Conservation (phyloP, 2,113 vertebrate genomes). For the Amphiprion ocellaris region DNA sequence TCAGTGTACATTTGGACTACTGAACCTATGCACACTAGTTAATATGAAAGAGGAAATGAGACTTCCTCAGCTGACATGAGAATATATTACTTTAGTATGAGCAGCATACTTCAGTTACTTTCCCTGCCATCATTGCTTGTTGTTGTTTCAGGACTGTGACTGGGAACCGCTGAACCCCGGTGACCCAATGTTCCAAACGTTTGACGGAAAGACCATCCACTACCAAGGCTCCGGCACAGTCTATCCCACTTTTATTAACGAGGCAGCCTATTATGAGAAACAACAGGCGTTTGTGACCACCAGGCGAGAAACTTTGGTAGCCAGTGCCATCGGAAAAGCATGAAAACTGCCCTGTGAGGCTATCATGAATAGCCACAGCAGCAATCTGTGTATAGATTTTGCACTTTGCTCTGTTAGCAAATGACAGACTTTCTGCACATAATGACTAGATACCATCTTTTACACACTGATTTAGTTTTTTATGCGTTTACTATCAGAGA, state of each 20-base stretch:
- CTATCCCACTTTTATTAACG: conserved; percentile 96
- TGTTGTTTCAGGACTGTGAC: conserved; percentile 91
- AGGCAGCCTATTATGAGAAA: conserved; percentile 98
- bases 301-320: conserved; percentile 85
- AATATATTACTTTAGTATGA: conserved; percentile 21
- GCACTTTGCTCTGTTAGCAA: conserved; percentile 61
- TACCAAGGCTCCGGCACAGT: conserved; percentile 87
- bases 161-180: conserved; percentile 94
- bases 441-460: conserved; percentile 56
- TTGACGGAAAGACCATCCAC: conserved; percentile 88
- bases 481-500: conserved; percentile 55
- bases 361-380: conserved; percentile 14
- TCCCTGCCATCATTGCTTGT: conserved; percentile 27
- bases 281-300: conserved; percentile 95
- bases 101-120: conserved; percentile 14
- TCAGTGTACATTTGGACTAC: neutral
- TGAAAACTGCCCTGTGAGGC: conserved; percentile 45
- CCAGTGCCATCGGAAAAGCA: conserved; percentile 82
- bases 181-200: conserved; percentile 94
- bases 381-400: conserved; percentile 63
- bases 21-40: neutral
- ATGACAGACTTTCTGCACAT: conserved; percentile 46
- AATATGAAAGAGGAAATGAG: conserved; percentile 31
- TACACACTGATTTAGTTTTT: conserved; percentile 58
- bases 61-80: conserved; percentile 1